These are phyloP conservation scores for Amphilophus citrinellus DNA, from an alignment of 2,113 vertebrate species.

Conservation along the genomic window DNA sequence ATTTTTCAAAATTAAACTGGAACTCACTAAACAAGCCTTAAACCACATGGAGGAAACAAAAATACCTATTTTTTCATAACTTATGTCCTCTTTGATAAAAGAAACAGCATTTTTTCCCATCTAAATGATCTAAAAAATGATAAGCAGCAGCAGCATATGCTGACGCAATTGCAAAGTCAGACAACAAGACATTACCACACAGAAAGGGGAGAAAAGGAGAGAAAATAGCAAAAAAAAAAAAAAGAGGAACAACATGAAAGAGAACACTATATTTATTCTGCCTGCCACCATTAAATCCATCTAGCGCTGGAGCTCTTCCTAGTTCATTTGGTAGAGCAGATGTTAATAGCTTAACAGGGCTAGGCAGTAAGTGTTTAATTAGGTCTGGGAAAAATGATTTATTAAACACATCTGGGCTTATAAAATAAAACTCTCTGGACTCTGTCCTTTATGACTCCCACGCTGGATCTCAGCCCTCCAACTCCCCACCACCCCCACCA, in stretches of 20 bases:
- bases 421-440: slow-evolving; percentile 67
- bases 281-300: slow-evolving; percentile 43
- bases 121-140: slow-evolving; percentile 27
- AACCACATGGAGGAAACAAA: slow-evolving; percentile 6
- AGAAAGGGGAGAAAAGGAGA: background rate
- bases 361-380: slow-evolving; percentile 75
- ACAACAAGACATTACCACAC: background rate
- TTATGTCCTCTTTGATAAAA: slow-evolving; percentile 10
- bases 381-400: slow-evolving; percentile 70
- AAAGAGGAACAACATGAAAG: slow-evolving; percentile 25
- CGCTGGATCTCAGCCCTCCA: slow-evolving; percentile 18
- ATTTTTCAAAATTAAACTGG: background rate
- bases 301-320: slow-evolving; percentile 55
- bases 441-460: slow-evolving; percentile 48
- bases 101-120: background rate
- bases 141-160: slow-evolving; percentile 24
- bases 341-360: slow-evolving; percentile 74
- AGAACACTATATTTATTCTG: slow-evolving; percentile 40
- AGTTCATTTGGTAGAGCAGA: slow-evolving; percentile 71
- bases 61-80: background rate
- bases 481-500: background rate
- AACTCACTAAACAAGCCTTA: background rate
- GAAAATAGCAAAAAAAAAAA: slow-evolving; percentile 15
- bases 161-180: slow-evolving; percentile 12
- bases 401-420: slow-evolving; percentile 74